A percentile compares a stretch with the other conserved stretches of the same genome.
Evolutionary conservation across 2,113 vertebrate genomes (phyloP).

Genomic region (Anthoscopus minutus): DNA sequence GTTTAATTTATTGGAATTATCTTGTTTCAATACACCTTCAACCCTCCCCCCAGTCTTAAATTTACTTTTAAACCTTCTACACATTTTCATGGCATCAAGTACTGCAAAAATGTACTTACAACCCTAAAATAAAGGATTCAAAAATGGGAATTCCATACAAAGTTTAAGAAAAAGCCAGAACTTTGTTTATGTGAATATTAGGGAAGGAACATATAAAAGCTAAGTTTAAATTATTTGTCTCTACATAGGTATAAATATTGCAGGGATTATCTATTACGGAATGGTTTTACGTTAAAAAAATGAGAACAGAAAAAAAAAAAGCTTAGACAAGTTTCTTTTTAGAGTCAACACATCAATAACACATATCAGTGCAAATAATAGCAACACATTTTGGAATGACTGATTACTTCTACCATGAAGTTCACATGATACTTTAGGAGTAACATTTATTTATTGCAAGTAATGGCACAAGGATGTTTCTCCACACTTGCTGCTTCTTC

Average conservation of each 20-base stretch:
- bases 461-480: conserved; percentile 8
- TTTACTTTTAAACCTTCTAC: conserved; percentile 31
- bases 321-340: background rate
- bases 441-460: conserved; percentile 20
- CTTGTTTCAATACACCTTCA: conserved; percentile 45
- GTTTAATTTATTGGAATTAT: conserved; percentile 52
- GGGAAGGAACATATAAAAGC: background rate
- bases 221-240: background rate
- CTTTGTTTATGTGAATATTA: background rate
- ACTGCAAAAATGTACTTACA: background rate
- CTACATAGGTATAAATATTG: background rate
- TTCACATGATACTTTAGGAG: background rate
- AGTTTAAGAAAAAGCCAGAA: conserved; percentile 13
- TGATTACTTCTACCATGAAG: conserved; percentile 1
- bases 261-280: background rate
- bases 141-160: conserved; percentile 21
- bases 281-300: background rate
- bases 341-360: conserved; percentile 12
- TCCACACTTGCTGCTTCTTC: background rate
- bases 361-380: conserved; percentile 33
- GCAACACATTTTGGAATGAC: conserved; percentile 32
- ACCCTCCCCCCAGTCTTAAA: conserved; percentile 18
- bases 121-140: conserved; percentile 17
- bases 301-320: background rate
- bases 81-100: conserved; percentile 20